phyloP scores from a whole-genome alignment of 2,113 vertebrate genomes.

The Mirounga angustirostris region DNA sequence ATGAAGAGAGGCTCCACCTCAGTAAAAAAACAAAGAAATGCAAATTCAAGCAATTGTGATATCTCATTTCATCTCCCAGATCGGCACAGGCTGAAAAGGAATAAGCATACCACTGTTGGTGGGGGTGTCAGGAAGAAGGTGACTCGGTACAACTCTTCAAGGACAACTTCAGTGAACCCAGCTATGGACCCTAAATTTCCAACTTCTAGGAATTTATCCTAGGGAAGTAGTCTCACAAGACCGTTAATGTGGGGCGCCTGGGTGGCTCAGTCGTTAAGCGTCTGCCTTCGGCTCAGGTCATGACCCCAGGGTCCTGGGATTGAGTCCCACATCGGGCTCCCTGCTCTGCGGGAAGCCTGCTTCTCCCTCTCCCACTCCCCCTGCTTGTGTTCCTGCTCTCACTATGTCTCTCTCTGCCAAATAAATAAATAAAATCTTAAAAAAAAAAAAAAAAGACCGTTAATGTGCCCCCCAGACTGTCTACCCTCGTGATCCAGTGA shows the following conservation, averaged over 20 bases:
- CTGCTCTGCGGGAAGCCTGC: too few species aligned
- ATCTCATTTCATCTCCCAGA: neutral
- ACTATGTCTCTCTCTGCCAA: too few species aligned
- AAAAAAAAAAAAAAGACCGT: too few species aligned
- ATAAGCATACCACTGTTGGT: neutral
- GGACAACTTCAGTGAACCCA: neutral
- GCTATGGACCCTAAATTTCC: neutral
- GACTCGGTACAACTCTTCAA: neutral
- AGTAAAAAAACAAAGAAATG: conserved; percentile 10
- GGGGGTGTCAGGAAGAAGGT: neutral
- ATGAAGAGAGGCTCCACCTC: neutral
- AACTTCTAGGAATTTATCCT: neutral
- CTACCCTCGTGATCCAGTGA: accelerated
- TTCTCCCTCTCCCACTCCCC: too few species aligned
- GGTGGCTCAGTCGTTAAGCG: too few species aligned
- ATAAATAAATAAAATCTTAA: too few species aligned
- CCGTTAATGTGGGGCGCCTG: neutral
- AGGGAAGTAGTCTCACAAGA: neutral
- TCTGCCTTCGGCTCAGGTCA: too few species aligned
- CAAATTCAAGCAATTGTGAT: neutral
- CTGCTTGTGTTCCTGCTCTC: too few species aligned
- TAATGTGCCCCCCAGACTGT: neutral
- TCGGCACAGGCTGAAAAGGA: neutral
- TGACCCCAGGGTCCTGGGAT: too few species aligned
- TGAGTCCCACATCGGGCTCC: too few species aligned